A percentile compares a stretch with the other conserved stretches of the same genome.
These are phyloP conservation scores for Acronicta alni DNA, from an alignment of 2,888 invertebrate genomes.

Conservation along the genomic window DNA sequence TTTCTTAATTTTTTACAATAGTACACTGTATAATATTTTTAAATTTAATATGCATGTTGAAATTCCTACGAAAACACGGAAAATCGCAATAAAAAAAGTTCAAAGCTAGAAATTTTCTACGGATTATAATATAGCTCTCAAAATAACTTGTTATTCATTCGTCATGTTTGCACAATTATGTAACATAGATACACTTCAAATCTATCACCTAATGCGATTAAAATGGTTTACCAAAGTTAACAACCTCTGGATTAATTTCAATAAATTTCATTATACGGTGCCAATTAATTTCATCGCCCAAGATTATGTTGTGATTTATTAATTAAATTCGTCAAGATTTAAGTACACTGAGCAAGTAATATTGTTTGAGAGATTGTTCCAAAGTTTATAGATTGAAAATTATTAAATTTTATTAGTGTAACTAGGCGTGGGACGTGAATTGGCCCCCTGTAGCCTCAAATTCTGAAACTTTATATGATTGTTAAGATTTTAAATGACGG, in stretches of 20 bases:
- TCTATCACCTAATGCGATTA: conserved; percentile 34
- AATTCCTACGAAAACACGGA: no score
- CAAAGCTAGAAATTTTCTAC: no score
- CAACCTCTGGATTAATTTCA: conserved; percentile 58
- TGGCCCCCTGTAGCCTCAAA: no score
- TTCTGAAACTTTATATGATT: no score
- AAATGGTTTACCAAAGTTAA: conserved; percentile 55
- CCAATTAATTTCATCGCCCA: conserved; percentile 61
- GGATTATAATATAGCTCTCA: no score
- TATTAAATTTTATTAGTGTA: conserved; percentile 19
- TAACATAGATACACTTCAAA: conserved; percentile 11
- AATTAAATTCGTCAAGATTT: conserved; percentile 58
- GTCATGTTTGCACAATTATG: background rate
- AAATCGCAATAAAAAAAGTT: no score
- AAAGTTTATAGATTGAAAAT: conserved; percentile 26
- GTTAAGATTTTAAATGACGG: no score
- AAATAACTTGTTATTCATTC: background rate
- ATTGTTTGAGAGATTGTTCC: conserved; percentile 32
- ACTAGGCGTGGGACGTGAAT: background rate
- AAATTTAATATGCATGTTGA: no score
- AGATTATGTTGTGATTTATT: conserved; percentile 61
- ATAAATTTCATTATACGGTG: conserved; percentile 62
- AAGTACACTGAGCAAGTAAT: conserved; percentile 34
- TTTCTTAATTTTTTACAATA: background rate
- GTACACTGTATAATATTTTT: no score